These are phyloP conservation scores for Mellivora capensis DNA, from an alignment of 2,113 vertebrate genomes.

Conservation along the genomic window DNA sequence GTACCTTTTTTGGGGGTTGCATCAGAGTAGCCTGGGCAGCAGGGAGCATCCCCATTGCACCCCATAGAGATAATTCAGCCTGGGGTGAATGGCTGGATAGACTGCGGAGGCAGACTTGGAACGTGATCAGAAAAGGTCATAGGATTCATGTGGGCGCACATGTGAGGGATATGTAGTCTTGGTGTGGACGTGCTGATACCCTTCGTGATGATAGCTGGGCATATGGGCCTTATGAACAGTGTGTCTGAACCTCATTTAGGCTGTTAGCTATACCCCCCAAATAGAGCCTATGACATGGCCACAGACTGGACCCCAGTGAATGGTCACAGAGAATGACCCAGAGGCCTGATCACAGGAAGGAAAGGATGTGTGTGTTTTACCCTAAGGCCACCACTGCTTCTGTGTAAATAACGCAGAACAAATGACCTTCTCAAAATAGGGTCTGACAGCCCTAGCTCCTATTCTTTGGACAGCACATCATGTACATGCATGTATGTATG, in stretches of 20 bases:
- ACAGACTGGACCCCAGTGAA: background rate
- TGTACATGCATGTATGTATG: background rate
- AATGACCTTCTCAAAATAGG: accelerated
- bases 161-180: background rate
- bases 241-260: background rate
- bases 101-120: background rate
- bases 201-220: background rate
- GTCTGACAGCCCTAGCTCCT: accelerated
- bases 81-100: background rate
- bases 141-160: background rate
- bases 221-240: background rate
- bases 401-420: background rate
- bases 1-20: no score
- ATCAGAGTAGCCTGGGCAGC: no score
- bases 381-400: background rate
- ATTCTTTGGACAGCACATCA: background rate
- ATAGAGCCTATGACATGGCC: background rate
- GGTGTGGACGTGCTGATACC: background rate
- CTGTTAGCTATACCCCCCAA: background rate
- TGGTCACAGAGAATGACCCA: background rate
- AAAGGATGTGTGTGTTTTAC: background rate
- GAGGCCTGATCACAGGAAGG: background rate
- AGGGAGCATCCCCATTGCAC: background rate
- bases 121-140: background rate
- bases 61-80: background rate